Evolutionary conservation across 2,888 invertebrate genomes (phyloP).

Genomic region (Epiblema foenella): DNA sequence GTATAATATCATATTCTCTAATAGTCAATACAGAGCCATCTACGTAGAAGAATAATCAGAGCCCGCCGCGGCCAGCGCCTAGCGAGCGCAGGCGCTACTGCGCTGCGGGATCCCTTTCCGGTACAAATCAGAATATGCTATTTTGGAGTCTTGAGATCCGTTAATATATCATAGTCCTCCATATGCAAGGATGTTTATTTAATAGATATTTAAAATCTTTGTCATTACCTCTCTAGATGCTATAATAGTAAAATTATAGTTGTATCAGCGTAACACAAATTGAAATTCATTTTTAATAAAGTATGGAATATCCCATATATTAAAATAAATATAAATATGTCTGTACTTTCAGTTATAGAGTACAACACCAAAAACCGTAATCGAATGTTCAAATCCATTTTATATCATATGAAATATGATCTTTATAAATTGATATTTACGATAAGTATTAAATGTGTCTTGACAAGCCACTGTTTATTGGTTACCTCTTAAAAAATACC

Average conservation of each 20-base stretch:
- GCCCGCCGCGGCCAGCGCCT: slow-evolving; percentile 61
- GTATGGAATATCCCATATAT: slow-evolving; percentile 49
- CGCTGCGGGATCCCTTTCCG: slow-evolving; percentile 65
- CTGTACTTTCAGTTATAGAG: slow-evolving; percentile 43
- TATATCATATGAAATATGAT: slow-evolving; percentile 41
- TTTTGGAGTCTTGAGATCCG: slow-evolving; percentile 66
- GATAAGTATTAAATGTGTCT: slow-evolving; percentile 28
- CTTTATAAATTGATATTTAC: slow-evolving; percentile 27
- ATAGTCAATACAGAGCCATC: slow-evolving; percentile 82
- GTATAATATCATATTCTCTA: slow-evolving; percentile 75
- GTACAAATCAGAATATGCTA: slow-evolving; percentile 77
- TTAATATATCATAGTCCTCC: slow-evolving; percentile 71
- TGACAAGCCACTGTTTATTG: slow-evolving; percentile 22
- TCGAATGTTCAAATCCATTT: slow-evolving; percentile 43
- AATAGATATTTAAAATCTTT: slow-evolving; percentile 68
- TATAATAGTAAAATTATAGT: slow-evolving; percentile 78
- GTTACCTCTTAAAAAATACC: not conserved
- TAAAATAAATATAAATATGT: slow-evolving; percentile 44
- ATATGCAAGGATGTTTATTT: slow-evolving; percentile 72
- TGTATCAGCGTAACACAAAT: slow-evolving; percentile 65
- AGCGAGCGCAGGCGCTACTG: slow-evolving; percentile 53
- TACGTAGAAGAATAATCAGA: slow-evolving; percentile 73
- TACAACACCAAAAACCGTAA: slow-evolving; percentile 45
- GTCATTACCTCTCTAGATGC: slow-evolving; percentile 76
- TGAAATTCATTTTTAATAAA: slow-evolving; percentile 49